Evolutionary conservation across 2,888 invertebrate species (phyloP), one percentile per base, ranked within the genome.

Genomic region (Drosophila prostipennis): DNA sequence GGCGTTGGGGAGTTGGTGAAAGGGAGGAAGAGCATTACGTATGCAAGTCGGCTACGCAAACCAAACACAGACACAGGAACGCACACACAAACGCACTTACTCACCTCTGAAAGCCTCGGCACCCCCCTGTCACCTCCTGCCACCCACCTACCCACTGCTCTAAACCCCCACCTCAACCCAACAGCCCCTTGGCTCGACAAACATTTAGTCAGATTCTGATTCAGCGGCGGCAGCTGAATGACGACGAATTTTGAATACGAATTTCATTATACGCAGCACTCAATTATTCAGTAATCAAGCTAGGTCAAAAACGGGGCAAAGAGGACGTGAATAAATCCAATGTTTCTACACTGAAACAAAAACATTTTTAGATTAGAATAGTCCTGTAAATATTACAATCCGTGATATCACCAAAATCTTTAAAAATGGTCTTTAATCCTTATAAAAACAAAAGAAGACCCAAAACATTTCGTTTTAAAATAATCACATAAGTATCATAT

Each of bases 241-340:
- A 75, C 83, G 88, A 79, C 88, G 79, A 88, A 87, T 87, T 88
- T 84, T 84, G 83, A 84, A 84, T 84, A 84, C 88, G 83, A 88
- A 84, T 84, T 88, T 84, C 86, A 84, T 84, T 88, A 88, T 75
- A 84, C 76, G 69, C 80, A 76, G 78, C 83, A 79, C 86, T 88
- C 83, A 84, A 84, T 84, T 84, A 84, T 84, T 84, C 83, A 84
- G 88, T 88, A 84, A 84, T 84, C 86, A 79, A 81, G 82, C 79
- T 74, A 55, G 58, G 51, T 46, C 56, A 26, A 23, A 45, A 43
- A 54, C n/a, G 23, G n/a, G 54, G 10, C 13, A n/a, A 10, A 6
- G 26, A 26, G 43, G 29, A 32, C 29, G 19, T 36, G 52, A 34
- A 11, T 37, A 13, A 34, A 52, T 26, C 32, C 39, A 23, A 7